Conservation (phyloP, 1,140 invertebrate genomes). For the Tetragonula clypearis region DNA sequence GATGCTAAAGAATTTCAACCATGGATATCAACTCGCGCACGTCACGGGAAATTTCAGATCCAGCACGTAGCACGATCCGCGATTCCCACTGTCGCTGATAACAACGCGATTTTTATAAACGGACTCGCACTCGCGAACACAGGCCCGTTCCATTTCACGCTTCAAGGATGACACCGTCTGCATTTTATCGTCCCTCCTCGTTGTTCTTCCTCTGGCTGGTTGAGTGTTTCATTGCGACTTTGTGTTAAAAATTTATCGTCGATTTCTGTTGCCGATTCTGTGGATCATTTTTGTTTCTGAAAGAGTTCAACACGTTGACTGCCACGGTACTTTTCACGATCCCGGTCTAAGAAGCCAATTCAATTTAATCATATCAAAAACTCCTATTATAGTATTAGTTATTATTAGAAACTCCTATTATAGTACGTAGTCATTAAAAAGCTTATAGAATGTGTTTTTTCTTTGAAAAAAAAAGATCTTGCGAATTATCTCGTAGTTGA, state of each 20-base stretch:
- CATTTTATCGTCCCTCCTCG: neutral
- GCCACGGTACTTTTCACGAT: no score
- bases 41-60: slow-evolving; percentile 55
- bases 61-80: slow-evolving; percentile 5
- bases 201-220: neutral
- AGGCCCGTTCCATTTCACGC: slow-evolving; percentile 21
- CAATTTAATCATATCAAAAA: no score
- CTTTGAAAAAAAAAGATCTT: no score
- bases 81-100: slow-evolving; percentile 35
- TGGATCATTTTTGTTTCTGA: no score
- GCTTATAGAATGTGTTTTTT: no score
- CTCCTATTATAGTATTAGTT: no score
- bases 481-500: no score
- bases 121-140: slow-evolving; percentile 11
- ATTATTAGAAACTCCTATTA: no score
- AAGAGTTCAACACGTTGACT: no score
- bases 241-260: neutral
- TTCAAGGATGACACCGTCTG: slow-evolving; percentile 17
- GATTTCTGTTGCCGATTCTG: neutral
- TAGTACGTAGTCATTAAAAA: no score
- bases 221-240: neutral
- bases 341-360: no score
- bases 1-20: slow-evolving; percentile 51
- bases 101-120: slow-evolving; percentile 40
- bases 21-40: slow-evolving; percentile 50